Conservation (phyloP, 1,140 invertebrate genomes). For the Sarcophaga peregrina region DNA sequence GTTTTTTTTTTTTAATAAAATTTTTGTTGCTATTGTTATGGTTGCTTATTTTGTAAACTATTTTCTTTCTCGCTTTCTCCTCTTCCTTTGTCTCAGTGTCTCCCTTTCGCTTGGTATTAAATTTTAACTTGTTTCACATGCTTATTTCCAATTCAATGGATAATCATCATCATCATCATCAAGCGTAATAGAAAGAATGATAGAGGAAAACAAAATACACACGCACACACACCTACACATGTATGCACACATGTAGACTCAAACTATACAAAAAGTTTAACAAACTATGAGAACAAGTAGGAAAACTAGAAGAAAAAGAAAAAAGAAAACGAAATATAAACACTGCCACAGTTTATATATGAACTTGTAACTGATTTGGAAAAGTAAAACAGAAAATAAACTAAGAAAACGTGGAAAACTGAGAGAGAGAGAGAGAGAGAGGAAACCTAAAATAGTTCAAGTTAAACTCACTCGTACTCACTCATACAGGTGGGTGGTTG, state of each 20-base stretch:
- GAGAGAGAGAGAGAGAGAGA: too few species aligned
- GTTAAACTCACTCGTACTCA: not conserved
- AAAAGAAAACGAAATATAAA: not conserved
- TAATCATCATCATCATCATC: constrained; percentile 32
- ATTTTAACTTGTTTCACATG: constrained; percentile 5
- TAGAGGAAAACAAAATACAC: constrained; percentile 4
- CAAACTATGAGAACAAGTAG: not conserved
- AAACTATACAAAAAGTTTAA: not conserved
- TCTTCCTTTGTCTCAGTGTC: not conserved
- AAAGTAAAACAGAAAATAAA: not conserved
- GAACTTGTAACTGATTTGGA: not conserved
- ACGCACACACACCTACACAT: not conserved
- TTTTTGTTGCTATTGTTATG: not conserved
- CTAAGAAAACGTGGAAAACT: too few species aligned
- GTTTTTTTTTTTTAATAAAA: too few species aligned
- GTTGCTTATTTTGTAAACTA: not conserved
- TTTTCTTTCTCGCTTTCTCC: not conserved
- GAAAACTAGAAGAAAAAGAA: not conserved
- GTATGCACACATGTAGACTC: too few species aligned
- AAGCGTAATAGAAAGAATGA: constrained; percentile 20
- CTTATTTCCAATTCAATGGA: constrained; percentile 38
- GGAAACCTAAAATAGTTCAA: not conserved
- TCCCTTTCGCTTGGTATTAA: not conserved
- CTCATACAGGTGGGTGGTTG: constrained; percentile 1
- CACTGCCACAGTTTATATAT: not conserved